Conservation (phyloP, 2,113 vertebrate genomes). For the Brachypteracias leptosomus region DNA sequence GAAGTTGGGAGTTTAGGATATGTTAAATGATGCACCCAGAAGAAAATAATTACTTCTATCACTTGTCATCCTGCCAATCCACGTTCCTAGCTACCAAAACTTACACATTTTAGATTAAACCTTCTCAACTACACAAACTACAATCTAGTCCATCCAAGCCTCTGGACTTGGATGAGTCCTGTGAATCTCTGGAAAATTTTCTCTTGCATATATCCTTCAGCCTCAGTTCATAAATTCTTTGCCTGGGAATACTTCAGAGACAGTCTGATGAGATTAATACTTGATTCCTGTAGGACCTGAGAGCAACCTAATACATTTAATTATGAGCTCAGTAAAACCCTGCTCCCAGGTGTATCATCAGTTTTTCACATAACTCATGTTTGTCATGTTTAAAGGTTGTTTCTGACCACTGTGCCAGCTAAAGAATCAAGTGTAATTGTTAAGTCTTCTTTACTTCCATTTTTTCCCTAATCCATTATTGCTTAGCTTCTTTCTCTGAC, state of each 20-base stretch:
- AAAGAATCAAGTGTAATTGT: neutral
- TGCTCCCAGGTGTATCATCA: neutral
- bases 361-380: neutral
- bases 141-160: neutral
- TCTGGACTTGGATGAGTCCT: neutral
- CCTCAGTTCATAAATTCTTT: neutral
- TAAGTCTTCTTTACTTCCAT: neutral
- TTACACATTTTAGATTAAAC: neutral
- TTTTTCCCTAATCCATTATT: neutral
- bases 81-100: neutral
- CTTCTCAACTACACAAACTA: neutral
- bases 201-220: neutral
- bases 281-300: neutral
- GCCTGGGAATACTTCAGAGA: neutral
- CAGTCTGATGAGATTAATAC: neutral
- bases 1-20: neutral
- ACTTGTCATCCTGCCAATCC: neutral
- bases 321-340: neutral
- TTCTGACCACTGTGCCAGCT: neutral
- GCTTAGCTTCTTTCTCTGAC: neutral
- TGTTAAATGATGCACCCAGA: neutral
- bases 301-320: neutral
- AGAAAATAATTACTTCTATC: neutral
- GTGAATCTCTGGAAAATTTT: neutral
- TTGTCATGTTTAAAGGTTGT: neutral